These are phyloP conservation scores for Glareola pratincola DNA, from an alignment of 2,113 vertebrate species.

Conservation along the genomic window DNA sequence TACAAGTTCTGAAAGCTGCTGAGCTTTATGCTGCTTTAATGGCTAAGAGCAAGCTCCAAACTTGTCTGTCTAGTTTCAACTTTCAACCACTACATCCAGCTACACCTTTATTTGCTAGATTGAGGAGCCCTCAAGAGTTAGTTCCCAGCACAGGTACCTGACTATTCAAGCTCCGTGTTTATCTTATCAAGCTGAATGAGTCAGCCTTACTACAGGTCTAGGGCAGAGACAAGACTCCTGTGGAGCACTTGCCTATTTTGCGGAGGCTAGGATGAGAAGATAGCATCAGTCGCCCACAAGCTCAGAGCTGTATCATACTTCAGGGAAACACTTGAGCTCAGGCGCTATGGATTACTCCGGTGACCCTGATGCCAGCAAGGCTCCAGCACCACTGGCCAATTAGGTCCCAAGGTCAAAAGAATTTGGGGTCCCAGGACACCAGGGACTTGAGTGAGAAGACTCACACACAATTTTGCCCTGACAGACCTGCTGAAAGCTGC, in stretches of 20 bases:
- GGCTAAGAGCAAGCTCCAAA: not conserved
- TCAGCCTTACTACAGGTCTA: conserved; percentile 28
- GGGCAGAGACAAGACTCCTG: not conserved
- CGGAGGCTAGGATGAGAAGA: not conserved
- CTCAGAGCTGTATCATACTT: not conserved
- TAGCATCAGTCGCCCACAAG: not conserved
- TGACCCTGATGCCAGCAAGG: not conserved
- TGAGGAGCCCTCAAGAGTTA: conserved; percentile 41
- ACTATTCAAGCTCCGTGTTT: conserved; percentile 13
- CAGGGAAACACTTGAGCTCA: not conserved
- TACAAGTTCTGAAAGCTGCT: not conserved
- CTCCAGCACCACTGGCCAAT: not conserved
- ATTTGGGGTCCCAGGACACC: not conserved
- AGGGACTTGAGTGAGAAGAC: not conserved
- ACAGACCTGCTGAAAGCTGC: not conserved
- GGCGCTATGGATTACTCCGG: not conserved
- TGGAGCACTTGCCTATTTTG: not conserved
- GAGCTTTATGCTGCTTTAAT: not conserved
- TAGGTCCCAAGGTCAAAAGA: not conserved
- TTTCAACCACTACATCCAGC: conserved; percentile 45
- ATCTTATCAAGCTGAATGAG: conserved; percentile 49
- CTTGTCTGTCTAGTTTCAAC: conserved; percentile 32
- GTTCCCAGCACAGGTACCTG: conserved; percentile 21
- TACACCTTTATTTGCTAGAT: conserved; percentile 61
- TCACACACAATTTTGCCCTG: not conserved